Percentiles rank a stretch among this genome's conserved stretches.
phyloP scores from a whole-genome alignment of 2,113 vertebrate species.

The Plectropomus leopardus region DNA sequence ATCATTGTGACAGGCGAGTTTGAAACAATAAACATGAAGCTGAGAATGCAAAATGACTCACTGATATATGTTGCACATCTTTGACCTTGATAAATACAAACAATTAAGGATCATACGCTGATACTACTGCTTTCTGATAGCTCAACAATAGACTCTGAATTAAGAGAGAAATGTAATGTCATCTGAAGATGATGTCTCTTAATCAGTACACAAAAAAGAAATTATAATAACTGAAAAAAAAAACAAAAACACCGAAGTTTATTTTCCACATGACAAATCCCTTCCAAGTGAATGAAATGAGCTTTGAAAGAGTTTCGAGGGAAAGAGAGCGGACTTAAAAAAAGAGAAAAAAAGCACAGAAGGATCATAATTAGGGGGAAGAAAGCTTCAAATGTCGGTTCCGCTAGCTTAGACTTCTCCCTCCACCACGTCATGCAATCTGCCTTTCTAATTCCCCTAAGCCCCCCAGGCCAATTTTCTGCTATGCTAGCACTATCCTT shows the following conservation, averaged over 20 bases:
- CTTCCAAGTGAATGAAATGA: conserved; percentile 56
- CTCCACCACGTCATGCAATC: conserved; percentile 86
- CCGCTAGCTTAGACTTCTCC: conserved; percentile 88
- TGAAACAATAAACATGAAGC: conserved; percentile 9
- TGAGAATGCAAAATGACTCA: not conserved
- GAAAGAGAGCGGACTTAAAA: conserved; percentile 38
- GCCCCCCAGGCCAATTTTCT: conserved; percentile 94
- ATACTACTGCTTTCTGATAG: not conserved
- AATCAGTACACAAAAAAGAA: conserved; percentile 45
- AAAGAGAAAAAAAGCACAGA: conserved; percentile 61
- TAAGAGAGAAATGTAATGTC: conserved; percentile 8
- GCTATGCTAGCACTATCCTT: conserved; percentile 89
- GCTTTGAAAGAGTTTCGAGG: conserved; percentile 55
- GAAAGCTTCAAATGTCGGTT: conserved; percentile 86
- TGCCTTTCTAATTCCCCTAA: conserved; percentile 90
- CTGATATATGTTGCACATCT: not conserved
- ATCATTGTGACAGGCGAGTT: conserved; percentile 12
- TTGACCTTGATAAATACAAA: conserved; percentile 11
- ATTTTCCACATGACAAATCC: conserved; percentile 74
- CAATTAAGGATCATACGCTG: conserved; percentile 8
- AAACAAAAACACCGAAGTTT: conserved; percentile 46
- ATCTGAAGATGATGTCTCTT: conserved; percentile 38
- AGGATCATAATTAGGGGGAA: conserved; percentile 81
- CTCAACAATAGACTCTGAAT: conserved; percentile 8
- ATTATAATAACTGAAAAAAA: conserved; percentile 37